phyloP scores from a whole-genome alignment of 2,888 invertebrate genomes.

The Hypena proboscidalis region DNA sequence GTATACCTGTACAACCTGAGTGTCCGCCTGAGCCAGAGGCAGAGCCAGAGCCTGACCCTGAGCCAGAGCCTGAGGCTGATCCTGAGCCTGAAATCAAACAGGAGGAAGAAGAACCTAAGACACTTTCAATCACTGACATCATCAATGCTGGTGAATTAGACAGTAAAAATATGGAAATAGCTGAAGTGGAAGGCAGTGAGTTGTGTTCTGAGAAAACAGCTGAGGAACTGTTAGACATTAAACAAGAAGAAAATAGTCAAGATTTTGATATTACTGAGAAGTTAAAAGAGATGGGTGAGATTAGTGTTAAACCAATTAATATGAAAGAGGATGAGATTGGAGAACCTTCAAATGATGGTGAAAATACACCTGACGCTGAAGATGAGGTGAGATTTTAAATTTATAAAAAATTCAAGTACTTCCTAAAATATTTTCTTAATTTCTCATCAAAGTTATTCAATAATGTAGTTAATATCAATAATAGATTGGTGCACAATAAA shows the following conservation, averaged over 20 bases:
- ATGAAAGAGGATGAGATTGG: constrained; percentile 61
- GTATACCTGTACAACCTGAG: constrained; percentile 21
- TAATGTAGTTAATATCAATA: too few relatives aligned
- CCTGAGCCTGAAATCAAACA: constrained; percentile 30
- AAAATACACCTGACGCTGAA: constrained; percentile 69
- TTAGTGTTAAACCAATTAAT: constrained; percentile 74
- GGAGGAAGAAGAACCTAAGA: constrained; percentile 64
- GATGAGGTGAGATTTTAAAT: constrained; percentile 75
- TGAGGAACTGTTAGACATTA: constrained; percentile 72
- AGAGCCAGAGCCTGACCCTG: constrained; percentile 8
- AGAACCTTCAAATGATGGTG: constrained; percentile 50
- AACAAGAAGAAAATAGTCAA: constrained; percentile 73
- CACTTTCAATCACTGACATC: constrained; percentile 80
- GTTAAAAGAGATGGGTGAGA: constrained; percentile 87
- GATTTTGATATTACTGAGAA: constrained; percentile 87
- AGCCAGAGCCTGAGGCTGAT: constrained; percentile 13
- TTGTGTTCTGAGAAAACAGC: constrained; percentile 73
- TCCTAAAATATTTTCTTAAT: too few relatives aligned
- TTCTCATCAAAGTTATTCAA: too few relatives aligned
- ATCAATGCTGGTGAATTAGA: constrained; percentile 79
- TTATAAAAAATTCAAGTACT: too few relatives aligned
- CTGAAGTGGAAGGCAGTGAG: constrained; percentile 77
- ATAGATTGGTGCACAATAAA: too few relatives aligned
- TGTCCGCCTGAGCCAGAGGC: constrained; percentile 5
- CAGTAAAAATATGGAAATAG: constrained; percentile 79